Base-by-base conservation (phyloP, 2,113 vertebrate species). In the Xyliphius kryptos region DNA sequence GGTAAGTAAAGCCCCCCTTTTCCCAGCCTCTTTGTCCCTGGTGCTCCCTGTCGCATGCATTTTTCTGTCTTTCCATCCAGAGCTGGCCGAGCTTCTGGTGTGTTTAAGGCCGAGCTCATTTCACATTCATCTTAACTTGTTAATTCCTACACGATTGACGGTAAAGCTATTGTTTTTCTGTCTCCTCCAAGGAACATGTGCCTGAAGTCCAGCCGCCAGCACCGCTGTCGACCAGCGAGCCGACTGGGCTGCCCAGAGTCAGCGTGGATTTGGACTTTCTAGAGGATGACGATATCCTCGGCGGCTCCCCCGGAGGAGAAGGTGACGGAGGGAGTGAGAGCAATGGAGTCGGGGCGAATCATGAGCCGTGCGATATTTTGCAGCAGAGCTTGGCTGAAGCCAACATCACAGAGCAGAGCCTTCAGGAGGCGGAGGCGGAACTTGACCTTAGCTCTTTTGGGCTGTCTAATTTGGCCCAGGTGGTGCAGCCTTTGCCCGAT, bases 361-460 rank as follows among this genome's bases (percentile, higher is more conserved):
- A 92, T 0, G 94, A 94, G 70, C 92, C 95, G 0, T 98, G 95
- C 8, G 95, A 98, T 87, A 98, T 98, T 81, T 88, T 98, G 2
- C 95, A 95, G 80, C 95, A 97, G 88, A 97, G 94, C 76, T 80
- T 98, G 62, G 93, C 95, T 1, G 95, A 97, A 76, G 95, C 95
- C 57, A 97, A 97, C 82, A 98, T 97, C 87, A 97, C 95, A 0
- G 94, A 97, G 77, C 95, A 98, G 80, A 97, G 93, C 0, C 70
- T 98, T 59, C 87, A 89, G 72, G 94, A 95, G 74, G 92, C 93
- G 0, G 93, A 97, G 43, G 92, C 89, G 0, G 95, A 97, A 75
- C 84, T 98, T 82, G 95, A 96, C 72, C 82, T 97, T 85, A 91
- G 90, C 11, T 88, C 93, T 50, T 96, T 97, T 75, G 93, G 92